Percentiles rank a stretch among this genome's conserved stretches.
Evolutionary conservation across 2,113 vertebrate species (phyloP).

Genomic region (Fregata magnificens): DNA sequence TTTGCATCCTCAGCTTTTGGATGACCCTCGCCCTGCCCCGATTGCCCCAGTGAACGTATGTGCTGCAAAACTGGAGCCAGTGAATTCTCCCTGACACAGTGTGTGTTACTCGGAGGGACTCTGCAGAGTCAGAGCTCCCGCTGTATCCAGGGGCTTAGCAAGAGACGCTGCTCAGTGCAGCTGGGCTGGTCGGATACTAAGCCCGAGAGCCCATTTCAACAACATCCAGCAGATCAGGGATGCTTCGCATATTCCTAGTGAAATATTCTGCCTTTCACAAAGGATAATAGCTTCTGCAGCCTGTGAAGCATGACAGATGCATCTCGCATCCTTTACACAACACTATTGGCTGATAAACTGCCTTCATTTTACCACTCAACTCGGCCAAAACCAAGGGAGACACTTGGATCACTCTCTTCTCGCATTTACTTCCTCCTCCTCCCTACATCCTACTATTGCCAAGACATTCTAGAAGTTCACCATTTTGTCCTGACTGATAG

Average conservation of each 20-base stretch:
- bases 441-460: not conserved
- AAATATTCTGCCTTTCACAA: slow-evolving; percentile 28
- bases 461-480: not conserved
- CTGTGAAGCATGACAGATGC: slow-evolving; percentile 11
- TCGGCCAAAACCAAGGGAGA: not conserved
- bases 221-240: not conserved
- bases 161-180: not conserved
- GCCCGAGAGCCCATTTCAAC: not conserved
- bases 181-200: not conserved
- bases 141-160: not conserved
- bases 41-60: accelerated
- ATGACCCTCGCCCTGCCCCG: accelerated
- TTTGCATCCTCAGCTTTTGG: not conserved
- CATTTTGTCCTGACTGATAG: not conserved
- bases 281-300: slow-evolving; percentile 12
- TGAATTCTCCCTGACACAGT: accelerated
- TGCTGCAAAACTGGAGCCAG: not conserved
- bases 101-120: not conserved
- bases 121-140: not conserved
- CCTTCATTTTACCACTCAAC: not conserved
- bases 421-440: not conserved
- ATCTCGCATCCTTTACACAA: not conserved
- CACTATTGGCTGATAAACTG: not conserved
- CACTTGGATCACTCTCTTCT: not conserved
- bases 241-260: not conserved